Conservation (phyloP, 2,113 vertebrate genomes). For the Drymodes brunneopygia region DNA sequence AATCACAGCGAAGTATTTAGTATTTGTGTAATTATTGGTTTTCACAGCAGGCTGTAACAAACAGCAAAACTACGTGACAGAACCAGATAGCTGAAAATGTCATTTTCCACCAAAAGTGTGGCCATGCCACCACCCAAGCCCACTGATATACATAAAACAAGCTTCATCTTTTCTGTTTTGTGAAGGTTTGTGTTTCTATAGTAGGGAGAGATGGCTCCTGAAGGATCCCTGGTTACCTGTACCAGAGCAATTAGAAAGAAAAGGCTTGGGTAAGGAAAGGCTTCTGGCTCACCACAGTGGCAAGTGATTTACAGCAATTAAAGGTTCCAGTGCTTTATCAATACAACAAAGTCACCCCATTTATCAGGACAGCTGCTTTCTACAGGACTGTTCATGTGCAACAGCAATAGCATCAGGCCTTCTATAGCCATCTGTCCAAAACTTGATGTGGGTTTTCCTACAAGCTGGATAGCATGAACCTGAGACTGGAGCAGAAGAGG, state of each 20-base stretch:
- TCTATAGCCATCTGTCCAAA: neutral
- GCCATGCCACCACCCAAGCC: neutral
- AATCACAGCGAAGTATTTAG: neutral
- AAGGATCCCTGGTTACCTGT: neutral
- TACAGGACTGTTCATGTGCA: neutral
- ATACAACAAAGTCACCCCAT: neutral
- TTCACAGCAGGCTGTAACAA: neutral
- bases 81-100: neutral
- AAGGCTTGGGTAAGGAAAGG: neutral
- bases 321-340: neutral
- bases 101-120: neutral
- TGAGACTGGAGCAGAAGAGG: neutral
- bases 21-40: neutral
- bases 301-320: neutral
- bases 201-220: neutral
- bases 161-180: neutral
- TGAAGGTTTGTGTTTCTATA: neutral
- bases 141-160: neutral
- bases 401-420: neutral
- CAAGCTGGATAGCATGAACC: rapidly evolving
- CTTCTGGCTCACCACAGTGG: neutral
- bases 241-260: neutral
- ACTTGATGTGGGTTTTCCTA: neutral
- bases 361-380: neutral
- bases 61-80: neutral